Conservation (phyloP, 2,797 vertebrate species). For the Siniperca obscura region DNA sequence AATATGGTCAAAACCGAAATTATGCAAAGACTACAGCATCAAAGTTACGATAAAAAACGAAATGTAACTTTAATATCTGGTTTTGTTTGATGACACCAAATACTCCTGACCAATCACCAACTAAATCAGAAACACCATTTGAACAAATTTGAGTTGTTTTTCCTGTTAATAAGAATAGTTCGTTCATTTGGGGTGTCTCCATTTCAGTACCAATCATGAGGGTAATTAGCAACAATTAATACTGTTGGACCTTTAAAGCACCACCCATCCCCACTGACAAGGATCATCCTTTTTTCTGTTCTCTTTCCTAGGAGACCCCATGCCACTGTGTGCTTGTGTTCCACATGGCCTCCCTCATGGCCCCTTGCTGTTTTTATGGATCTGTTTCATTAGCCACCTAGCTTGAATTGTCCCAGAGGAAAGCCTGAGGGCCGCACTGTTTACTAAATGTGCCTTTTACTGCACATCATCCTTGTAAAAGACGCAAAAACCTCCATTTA, state of each 20-base stretch:
- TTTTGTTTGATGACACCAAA: neutral
- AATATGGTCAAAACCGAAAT: too few species aligned
- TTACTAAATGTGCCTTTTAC: constrained; percentile 80
- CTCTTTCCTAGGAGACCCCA: constrained; percentile 46
- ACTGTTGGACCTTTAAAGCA: constrained; percentile 31
- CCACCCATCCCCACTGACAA: constrained; percentile 35
- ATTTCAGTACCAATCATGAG: constrained; percentile 38
- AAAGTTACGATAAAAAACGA: too few species aligned
- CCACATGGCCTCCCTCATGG: constrained; percentile 40
- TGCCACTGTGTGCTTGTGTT: constrained; percentile 38
- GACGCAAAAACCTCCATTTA: constrained; percentile 78
- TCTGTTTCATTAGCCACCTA: constrained; percentile 80
- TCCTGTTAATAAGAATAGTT: neutral
- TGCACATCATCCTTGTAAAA: constrained; percentile 77
- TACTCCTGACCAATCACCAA: neutral
- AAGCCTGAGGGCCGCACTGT: constrained; percentile 67
- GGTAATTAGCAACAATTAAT: constrained; percentile 60
- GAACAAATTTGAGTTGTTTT: too few species aligned
- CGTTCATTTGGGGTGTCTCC: constrained; percentile 17
- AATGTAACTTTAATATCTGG: neutral
- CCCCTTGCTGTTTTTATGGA: constrained; percentile 59
- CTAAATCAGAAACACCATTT: neutral
- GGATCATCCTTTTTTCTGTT: constrained; percentile 38
- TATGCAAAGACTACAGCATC: too few species aligned
- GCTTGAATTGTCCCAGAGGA: constrained; percentile 75